phyloP scores from a whole-genome alignment of 1,140 invertebrate species.

The Drosophila ficusphila region DNA sequence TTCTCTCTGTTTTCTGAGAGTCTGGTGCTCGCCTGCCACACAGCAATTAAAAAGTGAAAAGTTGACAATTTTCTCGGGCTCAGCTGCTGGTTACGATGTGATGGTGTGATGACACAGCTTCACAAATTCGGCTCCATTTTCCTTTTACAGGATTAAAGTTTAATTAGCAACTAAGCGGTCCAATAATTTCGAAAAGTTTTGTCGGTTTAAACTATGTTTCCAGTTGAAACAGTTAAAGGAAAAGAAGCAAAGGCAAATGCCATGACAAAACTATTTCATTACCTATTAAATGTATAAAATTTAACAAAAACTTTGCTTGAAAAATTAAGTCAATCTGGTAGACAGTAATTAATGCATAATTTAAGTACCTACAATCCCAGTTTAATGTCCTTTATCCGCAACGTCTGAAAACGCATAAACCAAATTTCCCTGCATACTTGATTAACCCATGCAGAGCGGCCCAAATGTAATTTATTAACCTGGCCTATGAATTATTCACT shows the following conservation, averaged over 20 bases:
- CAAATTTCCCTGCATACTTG: conserved; percentile 8
- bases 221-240: neutral
- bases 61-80: conserved; percentile 47
- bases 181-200: neutral
- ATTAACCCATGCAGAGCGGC: neutral
- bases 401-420: neutral
- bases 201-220: neutral
- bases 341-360: neutral
- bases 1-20: conserved; percentile 40
- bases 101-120: neutral
- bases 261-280: too few relatives aligned
- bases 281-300: too few relatives aligned
- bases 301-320: too few relatives aligned
- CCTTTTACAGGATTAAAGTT: conserved; percentile 3
- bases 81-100: conserved; percentile 6
- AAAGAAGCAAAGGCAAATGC: too few relatives aligned
- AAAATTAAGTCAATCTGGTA: too few relatives aligned
- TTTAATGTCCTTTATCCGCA: neutral
- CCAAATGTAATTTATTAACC: conserved; percentile 23
- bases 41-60: conserved; percentile 67
- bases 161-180: neutral
- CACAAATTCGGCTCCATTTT: neutral
- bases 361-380: neutral
- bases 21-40: conserved; percentile 30
- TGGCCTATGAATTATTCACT: conserved; percentile 34